Evolutionary conservation across 2,113 vertebrate species (phyloP).

Genomic region (Myocastor coypus): DNA sequence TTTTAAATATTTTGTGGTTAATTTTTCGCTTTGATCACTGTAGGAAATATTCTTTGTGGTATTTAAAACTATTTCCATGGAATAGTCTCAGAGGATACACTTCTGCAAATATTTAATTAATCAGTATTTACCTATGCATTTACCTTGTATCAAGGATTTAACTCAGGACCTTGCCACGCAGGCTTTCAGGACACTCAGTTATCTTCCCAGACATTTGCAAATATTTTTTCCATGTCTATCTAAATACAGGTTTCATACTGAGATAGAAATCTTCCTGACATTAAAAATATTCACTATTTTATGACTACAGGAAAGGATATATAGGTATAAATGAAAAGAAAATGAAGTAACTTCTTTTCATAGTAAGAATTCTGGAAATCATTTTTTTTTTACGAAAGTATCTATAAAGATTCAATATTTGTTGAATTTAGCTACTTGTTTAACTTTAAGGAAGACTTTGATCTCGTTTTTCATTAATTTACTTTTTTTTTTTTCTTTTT

Average conservation of each 20-base stretch:
- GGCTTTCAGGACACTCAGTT: no score
- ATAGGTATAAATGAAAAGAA: not conserved
- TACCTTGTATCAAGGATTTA: no score
- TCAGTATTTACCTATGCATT: no score
- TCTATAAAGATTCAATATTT: not conserved
- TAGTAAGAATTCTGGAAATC: not conserved
- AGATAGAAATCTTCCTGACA: conserved; percentile 22
- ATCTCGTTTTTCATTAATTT: not conserved
- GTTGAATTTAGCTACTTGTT: not conserved
- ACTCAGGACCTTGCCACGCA: no score
- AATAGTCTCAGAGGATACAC: conserved; percentile 13
- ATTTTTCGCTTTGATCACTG: conserved; percentile 66
- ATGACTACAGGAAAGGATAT: conserved; percentile 37
- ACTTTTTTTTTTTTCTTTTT: no score
- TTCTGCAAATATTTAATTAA: conserved; percentile 53
- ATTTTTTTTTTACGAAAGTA: not conserved
- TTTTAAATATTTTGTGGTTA: conserved; percentile 45
- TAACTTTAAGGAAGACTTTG: not conserved
- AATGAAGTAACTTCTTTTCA: not conserved
- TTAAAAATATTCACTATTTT: not conserved
- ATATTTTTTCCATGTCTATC: conserved; percentile 9
- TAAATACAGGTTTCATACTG: not conserved
- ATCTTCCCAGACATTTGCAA: not conserved
- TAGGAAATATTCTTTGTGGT: conserved; percentile 58
- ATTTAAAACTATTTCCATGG: conserved; percentile 23